Evolutionary conservation across 1,140 invertebrate genomes (phyloP).

Genomic region (Eumeta japonica): DNA sequence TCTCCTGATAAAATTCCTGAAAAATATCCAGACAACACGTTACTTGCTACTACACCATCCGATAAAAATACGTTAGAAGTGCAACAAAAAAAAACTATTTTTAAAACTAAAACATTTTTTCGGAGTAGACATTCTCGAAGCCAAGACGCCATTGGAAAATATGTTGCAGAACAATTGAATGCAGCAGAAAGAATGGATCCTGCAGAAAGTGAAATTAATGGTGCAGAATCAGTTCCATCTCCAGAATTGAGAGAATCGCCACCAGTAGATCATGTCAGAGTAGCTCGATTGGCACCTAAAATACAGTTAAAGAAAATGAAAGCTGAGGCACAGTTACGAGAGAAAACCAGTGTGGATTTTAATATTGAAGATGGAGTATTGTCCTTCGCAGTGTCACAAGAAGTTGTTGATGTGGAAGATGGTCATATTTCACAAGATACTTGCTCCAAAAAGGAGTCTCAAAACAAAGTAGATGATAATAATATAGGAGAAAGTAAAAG

Average conservation of each 20-base stretch:
- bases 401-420: too few species aligned
- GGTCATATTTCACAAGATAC: too few species aligned
- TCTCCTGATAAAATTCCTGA: constrained; percentile 47
- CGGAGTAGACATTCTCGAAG: constrained; percentile 55
- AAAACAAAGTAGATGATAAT: too few species aligned
- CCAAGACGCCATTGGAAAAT: constrained; percentile 57
- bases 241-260: constrained; percentile 37
- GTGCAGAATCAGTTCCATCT: constrained; percentile 26
- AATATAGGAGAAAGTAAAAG: too few species aligned
- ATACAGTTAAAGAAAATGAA: constrained; percentile 55
- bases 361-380: too few species aligned
- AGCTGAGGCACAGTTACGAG: constrained; percentile 16
- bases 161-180: constrained; percentile 50
- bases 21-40: constrained; percentile 33
- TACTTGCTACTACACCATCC: constrained; percentile 11
- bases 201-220: constrained; percentile 37
- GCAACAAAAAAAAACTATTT: constrained; percentile 49
- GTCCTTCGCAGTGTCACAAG: too few species aligned
- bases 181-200: constrained; percentile 43
- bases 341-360: too few species aligned
- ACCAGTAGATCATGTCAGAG: constrained; percentile 39
- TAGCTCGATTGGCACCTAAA: constrained; percentile 48
- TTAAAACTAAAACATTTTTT: constrained; percentile 58
- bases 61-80: constrained; percentile 25
- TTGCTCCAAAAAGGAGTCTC: too few species aligned